Conservation (phyloP, 2,113 vertebrate genomes). For the Corythaixoides concolor region DNA sequence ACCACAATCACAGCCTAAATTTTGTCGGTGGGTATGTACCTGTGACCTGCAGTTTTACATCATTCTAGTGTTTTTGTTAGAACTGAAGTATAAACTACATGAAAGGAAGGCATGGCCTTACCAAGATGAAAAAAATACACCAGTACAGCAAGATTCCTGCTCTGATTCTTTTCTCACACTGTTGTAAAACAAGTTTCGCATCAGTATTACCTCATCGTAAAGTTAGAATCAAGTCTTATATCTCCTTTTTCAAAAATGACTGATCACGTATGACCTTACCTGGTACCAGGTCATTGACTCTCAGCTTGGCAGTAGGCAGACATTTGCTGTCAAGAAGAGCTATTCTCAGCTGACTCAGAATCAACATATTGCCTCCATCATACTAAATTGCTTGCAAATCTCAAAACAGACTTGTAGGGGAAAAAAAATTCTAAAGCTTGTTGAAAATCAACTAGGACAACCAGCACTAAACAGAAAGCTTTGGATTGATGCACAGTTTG, state of each 20-base stretch:
- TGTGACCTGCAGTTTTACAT: background rate
- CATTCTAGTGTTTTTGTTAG: background rate
- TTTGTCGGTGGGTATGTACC: background rate
- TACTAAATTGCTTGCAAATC: background rate
- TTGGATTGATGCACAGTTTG: slow-evolving; percentile 43
- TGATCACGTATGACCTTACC: background rate
- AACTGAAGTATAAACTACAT: background rate
- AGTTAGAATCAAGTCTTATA: background rate
- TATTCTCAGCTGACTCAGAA: background rate
- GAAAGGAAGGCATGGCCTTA: background rate
- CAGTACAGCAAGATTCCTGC: background rate
- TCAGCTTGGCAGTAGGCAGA: background rate
- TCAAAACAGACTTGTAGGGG: background rate
- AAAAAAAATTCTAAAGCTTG: background rate
- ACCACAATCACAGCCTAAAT: background rate
- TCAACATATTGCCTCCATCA: background rate
- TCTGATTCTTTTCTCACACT: background rate
- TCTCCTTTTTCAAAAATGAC: background rate
- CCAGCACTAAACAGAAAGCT: slow-evolving; percentile 27
- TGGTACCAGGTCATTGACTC: background rate
- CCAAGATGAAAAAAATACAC: background rate
- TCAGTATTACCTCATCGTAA: background rate
- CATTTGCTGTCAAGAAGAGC: background rate
- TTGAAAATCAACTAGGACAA: slow-evolving; percentile 29
- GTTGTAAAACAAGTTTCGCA: background rate